Evolutionary conservation across 2,797 vertebrate genomes (phyloP), one percentile per base, ranked within the genome.

Genomic region (Etheostoma nigrum): DNA sequence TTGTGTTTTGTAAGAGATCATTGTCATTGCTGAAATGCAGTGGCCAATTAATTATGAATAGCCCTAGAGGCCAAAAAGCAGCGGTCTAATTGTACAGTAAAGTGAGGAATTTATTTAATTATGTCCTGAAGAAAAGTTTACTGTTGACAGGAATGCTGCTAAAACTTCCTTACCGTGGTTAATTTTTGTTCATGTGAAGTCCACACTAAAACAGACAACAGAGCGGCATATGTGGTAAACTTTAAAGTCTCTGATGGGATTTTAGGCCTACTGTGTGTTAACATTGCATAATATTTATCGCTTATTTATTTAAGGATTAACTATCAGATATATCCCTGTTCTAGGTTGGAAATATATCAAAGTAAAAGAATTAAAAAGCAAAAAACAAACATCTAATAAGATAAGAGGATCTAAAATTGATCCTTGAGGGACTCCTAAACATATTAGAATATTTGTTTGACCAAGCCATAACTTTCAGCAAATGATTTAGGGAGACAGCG

Each of bases 341-440:
- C 11, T 33, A 42, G 53, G 27, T 36, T 42, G 10, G n/a, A 60
- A 42, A 42, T 19, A 40, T 57, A n/a, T 62, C 59, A 47, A 16
- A 57, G 36, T 40, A 40, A 40, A 40, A 40, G 13, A 62, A 18
- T 70, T 4, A 42, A 44, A 49, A 14, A 4, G 47, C 3, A 65
- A 1, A 49, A 12, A 8, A 33, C 36, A 55, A 36, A 21, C 27
- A 40, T 40, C 10, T 11, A 12, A 40, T n/a, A 83, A 36, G 13
- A 23, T 11, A 1, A 67, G 23, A 25, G 25, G 61, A 62, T 51
- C 61, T 25, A 11, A 63, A 49, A 53, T 1, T 0, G 52, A 74
- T 49, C 54, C 52, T 14, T 67, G 64, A 21, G 73, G 73, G 11
- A 76, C 73, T 40, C 61, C 47, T 21, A 7, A 63, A 63, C 10